Evolutionary conservation across 2,113 vertebrate species (phyloP).

Genomic region (Monarcha castaneiventris): DNA sequence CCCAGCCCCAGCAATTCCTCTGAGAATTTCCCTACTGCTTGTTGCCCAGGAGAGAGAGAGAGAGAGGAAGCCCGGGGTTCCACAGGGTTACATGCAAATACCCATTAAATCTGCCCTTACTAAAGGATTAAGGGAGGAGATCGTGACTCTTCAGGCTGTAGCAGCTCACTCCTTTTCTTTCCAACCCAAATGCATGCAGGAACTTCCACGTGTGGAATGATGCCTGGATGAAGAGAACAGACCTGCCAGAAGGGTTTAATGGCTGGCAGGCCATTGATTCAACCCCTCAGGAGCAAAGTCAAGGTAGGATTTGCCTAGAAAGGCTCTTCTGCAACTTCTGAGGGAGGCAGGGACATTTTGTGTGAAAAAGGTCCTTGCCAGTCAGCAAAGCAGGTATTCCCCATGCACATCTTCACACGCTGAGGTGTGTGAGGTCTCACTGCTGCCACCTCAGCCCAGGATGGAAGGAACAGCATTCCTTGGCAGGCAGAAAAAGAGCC

Average conservation of each 20-base stretch:
- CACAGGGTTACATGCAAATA: background rate
- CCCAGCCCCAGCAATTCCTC: background rate
- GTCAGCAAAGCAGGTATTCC: background rate
- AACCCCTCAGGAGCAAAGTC: constrained; percentile 71
- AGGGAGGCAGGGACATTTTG: background rate
- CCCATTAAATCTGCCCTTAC: background rate
- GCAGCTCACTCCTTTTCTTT: background rate
- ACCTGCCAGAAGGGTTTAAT: constrained; percentile 56
- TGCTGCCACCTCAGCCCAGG: background rate
- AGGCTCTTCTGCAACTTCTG: background rate
- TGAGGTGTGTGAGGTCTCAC: background rate
- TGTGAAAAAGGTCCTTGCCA: background rate
- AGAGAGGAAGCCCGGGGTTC: background rate
- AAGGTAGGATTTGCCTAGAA: constrained; percentile 51
- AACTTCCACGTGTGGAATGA: constrained; percentile 77
- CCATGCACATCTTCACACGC: rapidly evolving
- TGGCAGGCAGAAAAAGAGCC: background rate
- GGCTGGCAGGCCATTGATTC: constrained; percentile 75
- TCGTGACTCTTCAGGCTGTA: rapidly evolving
- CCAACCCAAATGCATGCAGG: background rate
- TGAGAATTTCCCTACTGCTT: background rate
- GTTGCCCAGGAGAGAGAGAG: background rate
- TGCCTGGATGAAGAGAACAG: constrained; percentile 68
- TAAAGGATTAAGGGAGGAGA: background rate
- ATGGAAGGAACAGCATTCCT: background rate